Evolutionary conservation across 64 coral and sea anemone species (phyloP).

Genomic region (Actinia tenebrosa): DNA sequence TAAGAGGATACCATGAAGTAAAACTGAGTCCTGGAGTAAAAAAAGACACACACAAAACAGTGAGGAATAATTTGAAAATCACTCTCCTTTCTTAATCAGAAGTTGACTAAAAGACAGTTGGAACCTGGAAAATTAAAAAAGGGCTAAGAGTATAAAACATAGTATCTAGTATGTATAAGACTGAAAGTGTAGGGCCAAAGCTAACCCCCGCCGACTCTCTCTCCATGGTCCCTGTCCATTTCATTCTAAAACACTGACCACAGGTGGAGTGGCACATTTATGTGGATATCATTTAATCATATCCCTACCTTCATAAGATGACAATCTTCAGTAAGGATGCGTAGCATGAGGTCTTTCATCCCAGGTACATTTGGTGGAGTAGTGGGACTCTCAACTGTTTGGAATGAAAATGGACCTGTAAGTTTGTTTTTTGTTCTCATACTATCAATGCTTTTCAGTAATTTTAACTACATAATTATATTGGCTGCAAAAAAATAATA

Average conservation of each 20-base stretch:
- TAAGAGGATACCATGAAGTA: constrained; percentile 36
- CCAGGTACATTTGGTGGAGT: background rate
- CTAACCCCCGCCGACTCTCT: no score
- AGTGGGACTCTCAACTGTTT: background rate
- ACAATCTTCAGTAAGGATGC: constrained; percentile 86
- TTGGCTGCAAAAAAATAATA: background rate
- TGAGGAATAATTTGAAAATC: background rate
- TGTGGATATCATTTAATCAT: background rate
- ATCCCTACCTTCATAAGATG: constrained; percentile 48
- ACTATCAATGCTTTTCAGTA: no score
- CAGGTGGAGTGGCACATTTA: no score
- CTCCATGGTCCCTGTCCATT: no score
- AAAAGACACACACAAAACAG: background rate
- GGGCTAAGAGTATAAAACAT: no score
- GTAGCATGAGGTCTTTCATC: constrained; percentile 20
- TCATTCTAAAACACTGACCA: no score
- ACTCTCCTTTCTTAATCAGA: no score
- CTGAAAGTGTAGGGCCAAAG: background rate
- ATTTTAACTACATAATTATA: no score
- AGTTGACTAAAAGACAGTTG: no score
- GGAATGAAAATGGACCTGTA: background rate
- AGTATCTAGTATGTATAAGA: no score
- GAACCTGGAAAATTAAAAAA: no score
- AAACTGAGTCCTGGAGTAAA: constrained; percentile 21
- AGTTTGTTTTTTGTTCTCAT: background rate